Evolutionary conservation across 2,797 vertebrate species (phyloP).

Genomic region (Coendou prehensilis): DNA sequence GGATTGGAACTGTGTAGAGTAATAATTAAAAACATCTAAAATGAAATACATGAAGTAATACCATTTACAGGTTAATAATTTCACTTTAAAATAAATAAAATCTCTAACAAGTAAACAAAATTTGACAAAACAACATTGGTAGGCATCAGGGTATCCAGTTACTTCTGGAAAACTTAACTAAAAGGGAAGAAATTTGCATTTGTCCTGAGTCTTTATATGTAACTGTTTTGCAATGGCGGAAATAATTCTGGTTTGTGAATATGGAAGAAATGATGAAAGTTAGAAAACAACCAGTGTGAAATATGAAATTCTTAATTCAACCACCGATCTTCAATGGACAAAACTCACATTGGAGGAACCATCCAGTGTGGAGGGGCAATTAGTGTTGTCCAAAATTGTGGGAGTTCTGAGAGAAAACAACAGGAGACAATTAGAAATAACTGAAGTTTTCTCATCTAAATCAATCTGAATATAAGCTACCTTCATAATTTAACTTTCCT

Average conservation of each 20-base stretch:
- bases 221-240: background rate
- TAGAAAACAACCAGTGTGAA: background rate
- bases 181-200: background rate
- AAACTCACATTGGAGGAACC: background rate
- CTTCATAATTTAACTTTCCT: background rate
- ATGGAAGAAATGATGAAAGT: background rate
- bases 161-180: background rate
- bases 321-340: background rate
- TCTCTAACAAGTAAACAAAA: background rate
- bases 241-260: background rate
- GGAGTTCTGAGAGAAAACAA: background rate
- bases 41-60: background rate
- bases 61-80: background rate
- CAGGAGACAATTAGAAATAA: background rate
- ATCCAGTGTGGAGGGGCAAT: background rate
- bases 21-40: background rate
- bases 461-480: background rate
- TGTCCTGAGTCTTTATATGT: background rate
- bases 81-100: background rate
- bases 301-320: background rate
- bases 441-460: background rate
- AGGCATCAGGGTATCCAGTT: background rate
- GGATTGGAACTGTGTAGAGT: background rate
- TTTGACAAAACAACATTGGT: background rate
- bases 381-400: rapidly evolving